Evolutionary conservation across 1,140 invertebrate genomes (phyloP).

Genomic region (Zaprionus vittiger): DNA sequence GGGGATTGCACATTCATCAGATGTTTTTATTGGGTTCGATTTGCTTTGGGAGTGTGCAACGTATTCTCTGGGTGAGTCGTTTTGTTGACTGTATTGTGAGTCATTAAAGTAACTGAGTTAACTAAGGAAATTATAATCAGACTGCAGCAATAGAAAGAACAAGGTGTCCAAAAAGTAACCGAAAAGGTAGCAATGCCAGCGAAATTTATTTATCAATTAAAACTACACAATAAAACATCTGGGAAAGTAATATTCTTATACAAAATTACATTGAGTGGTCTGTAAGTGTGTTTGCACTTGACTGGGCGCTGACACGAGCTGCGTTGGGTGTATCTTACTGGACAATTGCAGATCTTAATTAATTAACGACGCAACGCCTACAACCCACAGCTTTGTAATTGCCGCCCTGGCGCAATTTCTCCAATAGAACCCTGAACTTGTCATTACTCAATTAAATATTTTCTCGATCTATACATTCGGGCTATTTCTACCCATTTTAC

Average conservation of each 20-base stretch:
- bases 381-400: slow-evolving; percentile 52
- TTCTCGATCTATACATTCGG: background rate
- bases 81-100: background rate
- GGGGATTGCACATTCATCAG: slow-evolving; percentile 13
- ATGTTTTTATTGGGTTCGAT: background rate
- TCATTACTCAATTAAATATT: slow-evolving; percentile 31
- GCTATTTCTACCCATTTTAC: slow-evolving; percentile 1
- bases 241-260: background rate
- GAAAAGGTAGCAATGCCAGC: background rate
- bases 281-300: slow-evolving; percentile 57
- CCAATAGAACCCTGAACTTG: slow-evolving; percentile 69
- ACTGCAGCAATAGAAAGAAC: background rate
- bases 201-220: too few relatives aligned
- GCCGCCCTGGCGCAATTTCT: slow-evolving; percentile 65
- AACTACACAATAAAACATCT: background rate
- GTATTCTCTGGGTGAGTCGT: background rate
- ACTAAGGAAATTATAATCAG: background rate
- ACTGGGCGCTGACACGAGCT: slow-evolving; percentile 23
- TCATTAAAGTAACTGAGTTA: background rate
- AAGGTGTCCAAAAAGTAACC: background rate
- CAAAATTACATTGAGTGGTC: background rate
- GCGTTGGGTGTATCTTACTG: slow-evolving; percentile 18
- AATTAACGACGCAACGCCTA: slow-evolving; percentile 67
- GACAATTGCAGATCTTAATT: slow-evolving; percentile 61
- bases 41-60: background rate